phyloP scores from a whole-genome alignment of 2,113 vertebrate species.

The Phalacrocorax brasilianus region DNA sequence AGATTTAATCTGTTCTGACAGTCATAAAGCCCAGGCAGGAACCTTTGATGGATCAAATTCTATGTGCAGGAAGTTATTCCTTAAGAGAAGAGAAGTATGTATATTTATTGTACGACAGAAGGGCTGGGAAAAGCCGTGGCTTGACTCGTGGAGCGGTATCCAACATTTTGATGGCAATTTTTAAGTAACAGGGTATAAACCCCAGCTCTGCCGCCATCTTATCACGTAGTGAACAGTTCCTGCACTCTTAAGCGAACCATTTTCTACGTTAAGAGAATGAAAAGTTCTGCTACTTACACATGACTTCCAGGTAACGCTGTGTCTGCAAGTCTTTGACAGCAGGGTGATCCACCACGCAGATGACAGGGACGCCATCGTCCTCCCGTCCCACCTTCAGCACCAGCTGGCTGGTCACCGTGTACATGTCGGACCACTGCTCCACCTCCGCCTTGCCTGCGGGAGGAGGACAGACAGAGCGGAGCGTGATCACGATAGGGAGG shows the following conservation, averaged over 20 bases:
- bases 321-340: constrained; percentile 94
- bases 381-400: constrained; percentile 89
- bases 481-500: neutral
- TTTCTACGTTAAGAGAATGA: accelerated
- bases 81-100: neutral
- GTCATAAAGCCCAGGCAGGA: neutral
- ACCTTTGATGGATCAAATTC: neutral
- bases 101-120: neutral
- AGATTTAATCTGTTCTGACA: neutral
- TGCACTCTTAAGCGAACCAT: neutral
- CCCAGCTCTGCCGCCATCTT: accelerated
- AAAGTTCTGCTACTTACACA: constrained; percentile 84
- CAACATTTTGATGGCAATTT: neutral
- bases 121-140: neutral
- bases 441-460: constrained; percentile 82
- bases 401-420: constrained; percentile 91
- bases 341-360: constrained; percentile 95
- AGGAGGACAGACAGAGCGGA: neutral
- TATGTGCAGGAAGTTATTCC: neutral
- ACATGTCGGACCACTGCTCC: constrained; percentile 93
- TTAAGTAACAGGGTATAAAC: neutral
- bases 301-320: constrained; percentile 93
- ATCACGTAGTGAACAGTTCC: accelerated
- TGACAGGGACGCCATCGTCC: constrained; percentile 90
- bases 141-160: neutral